Conservation (phyloP, 2,113 vertebrate genomes). For the Aegithalos caudatus region DNA sequence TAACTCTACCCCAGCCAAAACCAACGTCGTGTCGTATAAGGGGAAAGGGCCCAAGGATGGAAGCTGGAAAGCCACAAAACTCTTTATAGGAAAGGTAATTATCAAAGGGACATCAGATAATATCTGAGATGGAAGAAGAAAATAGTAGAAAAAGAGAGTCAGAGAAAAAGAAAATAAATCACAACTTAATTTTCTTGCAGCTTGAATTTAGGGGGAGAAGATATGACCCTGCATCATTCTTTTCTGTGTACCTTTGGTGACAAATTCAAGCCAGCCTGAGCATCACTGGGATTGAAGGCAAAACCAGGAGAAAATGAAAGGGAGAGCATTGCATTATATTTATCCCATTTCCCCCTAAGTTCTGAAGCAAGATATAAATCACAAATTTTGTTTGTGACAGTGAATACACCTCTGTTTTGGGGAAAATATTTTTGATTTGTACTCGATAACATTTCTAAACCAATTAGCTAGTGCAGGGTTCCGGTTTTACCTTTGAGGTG, state of each 20-base stretch:
- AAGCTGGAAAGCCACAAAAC: conserved; percentile 81
- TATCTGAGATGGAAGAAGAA: background rate
- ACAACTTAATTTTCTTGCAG: background rate
- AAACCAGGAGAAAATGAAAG: conserved; percentile 34
- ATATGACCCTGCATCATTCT: background rate
- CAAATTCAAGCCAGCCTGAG: background rate
- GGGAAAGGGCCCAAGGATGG: conserved; percentile 76
- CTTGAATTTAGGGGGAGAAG: background rate
- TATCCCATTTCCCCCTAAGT: background rate
- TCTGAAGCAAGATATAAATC: background rate
- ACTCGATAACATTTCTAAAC: background rate
- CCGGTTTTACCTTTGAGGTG: conserved; percentile 46
- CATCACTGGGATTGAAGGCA: background rate
- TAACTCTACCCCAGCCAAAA: background rate
- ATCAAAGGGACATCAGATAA: background rate
- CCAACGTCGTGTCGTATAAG: conserved; percentile 46
- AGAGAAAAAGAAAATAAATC: background rate
- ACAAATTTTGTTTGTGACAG: background rate
- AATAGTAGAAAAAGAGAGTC: background rate
- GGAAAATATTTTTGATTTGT: background rate
- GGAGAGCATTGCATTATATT: conserved; percentile 18
- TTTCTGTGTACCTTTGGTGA: background rate
- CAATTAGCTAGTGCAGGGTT: conserved; percentile 4
- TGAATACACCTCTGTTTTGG: background rate
- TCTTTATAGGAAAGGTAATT: conserved; percentile 84